Evolutionary conservation across 53 echinoderm and acorn worm genomes (phyloP).

Genomic region (Hippasteria phrygiana): DNA sequence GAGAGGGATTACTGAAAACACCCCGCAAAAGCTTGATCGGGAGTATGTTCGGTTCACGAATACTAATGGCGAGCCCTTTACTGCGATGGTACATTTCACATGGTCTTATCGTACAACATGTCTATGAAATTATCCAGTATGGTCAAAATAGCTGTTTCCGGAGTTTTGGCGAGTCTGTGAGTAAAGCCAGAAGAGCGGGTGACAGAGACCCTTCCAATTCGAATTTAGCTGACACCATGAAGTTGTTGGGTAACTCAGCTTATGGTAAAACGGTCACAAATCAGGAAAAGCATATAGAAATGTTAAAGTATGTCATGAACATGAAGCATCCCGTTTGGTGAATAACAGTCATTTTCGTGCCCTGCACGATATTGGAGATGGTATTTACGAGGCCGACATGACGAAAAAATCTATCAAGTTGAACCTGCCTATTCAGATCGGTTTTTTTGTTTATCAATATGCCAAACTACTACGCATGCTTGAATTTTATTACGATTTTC

Average conservation of each 20-base stretch:
- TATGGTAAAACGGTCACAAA: conserved; percentile 67
- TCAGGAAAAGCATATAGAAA: conserved; percentile 52
- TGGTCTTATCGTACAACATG: conserved; percentile 4
- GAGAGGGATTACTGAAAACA: background rate
- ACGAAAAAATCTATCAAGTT: too few species aligned
- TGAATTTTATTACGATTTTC: too few species aligned
- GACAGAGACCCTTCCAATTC: too few species aligned
- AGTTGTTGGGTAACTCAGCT: too few species aligned
- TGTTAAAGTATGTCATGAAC: background rate
- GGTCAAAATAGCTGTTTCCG: conserved; percentile 26
- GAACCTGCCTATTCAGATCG: too few species aligned
- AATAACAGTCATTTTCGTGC: conserved; percentile 30
- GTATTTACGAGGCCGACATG: conserved; percentile 22
- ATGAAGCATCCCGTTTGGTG: background rate
- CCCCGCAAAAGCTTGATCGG: too few species aligned
- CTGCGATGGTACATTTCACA: conserved; percentile 27
- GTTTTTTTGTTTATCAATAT: too few species aligned
- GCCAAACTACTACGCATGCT: too few species aligned
- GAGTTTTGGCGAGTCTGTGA: conserved; percentile 8
- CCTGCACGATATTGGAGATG: too few species aligned
- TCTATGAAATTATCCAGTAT: conserved; percentile 28
- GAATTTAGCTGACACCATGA: conserved; percentile 63
- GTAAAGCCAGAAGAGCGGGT: conserved; percentile 30
- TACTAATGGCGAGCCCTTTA: conserved; percentile 1
- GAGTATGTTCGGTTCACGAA: too few species aligned